Base-by-base conservation (phyloP, 2,113 vertebrate genomes). In the Neofelis nebulosa region DNA sequence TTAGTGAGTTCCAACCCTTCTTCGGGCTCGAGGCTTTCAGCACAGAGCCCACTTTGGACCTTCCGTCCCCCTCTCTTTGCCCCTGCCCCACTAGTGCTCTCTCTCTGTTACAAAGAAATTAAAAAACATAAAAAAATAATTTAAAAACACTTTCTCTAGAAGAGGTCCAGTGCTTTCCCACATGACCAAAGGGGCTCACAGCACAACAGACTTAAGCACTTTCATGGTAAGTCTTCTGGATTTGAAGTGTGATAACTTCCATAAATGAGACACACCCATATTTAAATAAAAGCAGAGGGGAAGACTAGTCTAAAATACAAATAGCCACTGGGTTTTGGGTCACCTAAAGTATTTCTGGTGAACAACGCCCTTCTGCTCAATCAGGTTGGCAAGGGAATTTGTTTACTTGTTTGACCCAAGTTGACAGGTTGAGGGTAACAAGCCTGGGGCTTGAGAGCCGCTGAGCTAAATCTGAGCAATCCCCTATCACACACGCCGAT, bases 401-500 rank as follows among this genome's bases (percentile, higher is more conserved):
- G 10, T n/a, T 78, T 66, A 21, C 10, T 45, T 27, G 38, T 84
- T 68, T 69, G 31, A 94, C 18, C 10, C 33, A 19, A 16, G 71
- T 63, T 73, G 10, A 78, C 3, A 29, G 36, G 31, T 33, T 38
- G 52, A 66, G 8, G 36, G 50, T 52, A 63, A 21, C 7, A 71
- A 33, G 16, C 79, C 86, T 80, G 79, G 31, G 7, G 73, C 19
- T 48, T 57, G 80, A 88, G 50, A 86, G 7, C 38, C 29, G 0
- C 11, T 14, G 9, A 71, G 12, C 36, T 45, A 61, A 61, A 52
- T 41, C 14, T 3, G 33, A 93, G 55, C 41, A n/a, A 41, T 36
- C 71, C 13, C 15, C 1, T 2, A 0, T n/a, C 71, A 57, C 21
- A 45, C 27, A 15, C 3, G 27, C 38, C 1, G 31, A 1, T 36